These are phyloP conservation scores for Amiota communis DNA, from an alignment of 2,888 invertebrate genomes.

Conservation along the genomic window DNA sequence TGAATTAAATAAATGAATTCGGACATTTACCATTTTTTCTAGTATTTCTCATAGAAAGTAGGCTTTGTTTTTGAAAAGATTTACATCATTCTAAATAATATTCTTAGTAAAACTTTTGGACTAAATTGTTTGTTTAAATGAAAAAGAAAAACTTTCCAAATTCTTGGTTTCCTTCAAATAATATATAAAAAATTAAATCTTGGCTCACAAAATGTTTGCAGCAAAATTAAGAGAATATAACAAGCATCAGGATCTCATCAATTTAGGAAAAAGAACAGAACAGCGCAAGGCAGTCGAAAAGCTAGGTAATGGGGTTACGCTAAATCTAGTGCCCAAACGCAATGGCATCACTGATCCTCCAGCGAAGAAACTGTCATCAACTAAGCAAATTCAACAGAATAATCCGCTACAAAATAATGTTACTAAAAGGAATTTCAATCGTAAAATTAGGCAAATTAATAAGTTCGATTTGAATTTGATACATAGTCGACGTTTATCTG, in stretches of 20 bases:
- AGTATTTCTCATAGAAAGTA: too few species aligned
- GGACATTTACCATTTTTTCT: too few species aligned
- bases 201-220: conserved; percentile 8
- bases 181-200: neutral
- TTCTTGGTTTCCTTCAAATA: neutral
- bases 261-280: neutral
- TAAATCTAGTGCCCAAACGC: neutral
- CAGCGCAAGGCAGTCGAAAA: neutral
- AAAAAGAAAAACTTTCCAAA: too few species aligned
- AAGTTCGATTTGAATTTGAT: neutral
- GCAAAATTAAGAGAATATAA: conserved; percentile 1
- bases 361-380: neutral
- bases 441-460: neutral
- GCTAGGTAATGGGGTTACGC: neutral
- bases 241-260: neutral
- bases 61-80: too few species aligned
- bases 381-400: neutral
- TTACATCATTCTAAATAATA: too few species aligned
- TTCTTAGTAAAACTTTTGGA: too few species aligned
- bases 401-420: too few species aligned
- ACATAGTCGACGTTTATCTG: neutral
- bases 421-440: too few species aligned
- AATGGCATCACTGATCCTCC: neutral
- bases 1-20: too few species aligned
- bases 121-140: too few species aligned